Evolutionary conservation across 2,113 vertebrate genomes (phyloP).

Genomic region (Hemibagrus wyckioides): DNA sequence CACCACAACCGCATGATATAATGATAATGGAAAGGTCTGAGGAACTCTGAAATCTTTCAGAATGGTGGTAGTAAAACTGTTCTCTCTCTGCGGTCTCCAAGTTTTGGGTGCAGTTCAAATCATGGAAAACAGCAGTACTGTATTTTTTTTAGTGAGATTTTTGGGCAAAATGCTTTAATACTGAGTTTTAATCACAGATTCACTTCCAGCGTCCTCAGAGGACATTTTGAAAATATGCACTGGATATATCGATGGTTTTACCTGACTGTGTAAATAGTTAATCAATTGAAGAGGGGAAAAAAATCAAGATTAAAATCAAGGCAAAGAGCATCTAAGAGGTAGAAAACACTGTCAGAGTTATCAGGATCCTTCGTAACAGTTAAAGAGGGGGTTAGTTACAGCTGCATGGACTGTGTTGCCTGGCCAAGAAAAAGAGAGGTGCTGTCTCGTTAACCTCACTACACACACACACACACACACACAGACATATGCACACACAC

Average conservation of each 20-base stretch:
- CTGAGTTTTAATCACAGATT: background rate
- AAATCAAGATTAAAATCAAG: background rate
- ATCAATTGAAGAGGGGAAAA: background rate
- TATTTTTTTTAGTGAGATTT: background rate
- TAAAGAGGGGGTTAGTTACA: slow-evolving; percentile 47
- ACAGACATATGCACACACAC: slow-evolving; percentile 25
- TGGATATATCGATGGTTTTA: background rate
- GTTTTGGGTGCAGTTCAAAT: background rate
- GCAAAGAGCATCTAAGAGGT: background rate
- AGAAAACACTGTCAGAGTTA: background rate
- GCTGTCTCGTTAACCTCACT: slow-evolving; percentile 32
- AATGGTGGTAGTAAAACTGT: background rate
- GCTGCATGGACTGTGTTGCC: slow-evolving; percentile 38
- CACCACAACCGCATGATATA: background rate
- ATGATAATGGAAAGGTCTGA: background rate
- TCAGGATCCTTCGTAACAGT: slow-evolving; percentile 13
- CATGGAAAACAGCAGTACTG: background rate
- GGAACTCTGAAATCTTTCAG: background rate
- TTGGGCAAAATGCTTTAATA: background rate
- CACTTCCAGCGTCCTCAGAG: background rate
- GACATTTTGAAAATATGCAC: background rate
- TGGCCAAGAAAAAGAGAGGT: slow-evolving; percentile 51
- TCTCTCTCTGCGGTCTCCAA: background rate
- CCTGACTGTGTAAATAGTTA: background rate
- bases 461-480: slow-evolving; percentile 42